Evolutionary conservation across 37 sponge, comb jelly and placozoan genomes (phyloP), one percentile per base, ranked within the genome.

Genomic region (Corticium candelabrum): DNA sequence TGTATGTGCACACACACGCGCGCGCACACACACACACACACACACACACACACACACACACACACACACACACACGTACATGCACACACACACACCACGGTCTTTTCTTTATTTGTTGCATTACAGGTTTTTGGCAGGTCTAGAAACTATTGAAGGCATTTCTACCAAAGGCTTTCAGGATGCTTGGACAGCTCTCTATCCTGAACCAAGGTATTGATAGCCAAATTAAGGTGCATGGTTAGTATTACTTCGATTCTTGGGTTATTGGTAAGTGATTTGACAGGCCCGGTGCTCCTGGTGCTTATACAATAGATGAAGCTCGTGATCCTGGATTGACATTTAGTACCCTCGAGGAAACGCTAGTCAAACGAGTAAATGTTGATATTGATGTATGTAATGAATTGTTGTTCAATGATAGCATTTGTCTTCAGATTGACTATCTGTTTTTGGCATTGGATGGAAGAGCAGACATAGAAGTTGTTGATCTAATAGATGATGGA

Each of bases 71-170:
- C n/a, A n/a, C n/a, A n/a, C n/a, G n/a, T n/a, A n/a, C n/a, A n/a
- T n/a, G n/a, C n/a, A n/a, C n/a, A n/a, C n/a, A n/a, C n/a, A n/a
- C n/a, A n/a, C n/a, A n/a, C n/a, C n/a, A n/a, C n/a, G n/a, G n/a
- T n/a, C n/a, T n/a, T n/a, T n/a, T n/a, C n/a, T n/a, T n/a, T n/a
- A n/a, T n/a, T n/a, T n/a, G n/a, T n/a, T n/a, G n/a, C n/a, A n/a
- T 21, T 21, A 50, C 67, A 87, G 88, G 62, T 87, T 81, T 78
- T 68, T 90, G 1, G 67, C 71, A 33, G 90, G 90, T 7, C 50
- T 56, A 37, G 38, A 78, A 35, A 39, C 74, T 0, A 21, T 86
- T 1, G 82, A 80, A 34, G 82, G 85, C 34, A 80, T 70, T 3
- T 37, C 37, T 21, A 84, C 76, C 31, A 34, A 39, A 35, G 73